Conservation (phyloP, 2,113 vertebrate species). For the Ibidorhyncha struthersii region DNA sequence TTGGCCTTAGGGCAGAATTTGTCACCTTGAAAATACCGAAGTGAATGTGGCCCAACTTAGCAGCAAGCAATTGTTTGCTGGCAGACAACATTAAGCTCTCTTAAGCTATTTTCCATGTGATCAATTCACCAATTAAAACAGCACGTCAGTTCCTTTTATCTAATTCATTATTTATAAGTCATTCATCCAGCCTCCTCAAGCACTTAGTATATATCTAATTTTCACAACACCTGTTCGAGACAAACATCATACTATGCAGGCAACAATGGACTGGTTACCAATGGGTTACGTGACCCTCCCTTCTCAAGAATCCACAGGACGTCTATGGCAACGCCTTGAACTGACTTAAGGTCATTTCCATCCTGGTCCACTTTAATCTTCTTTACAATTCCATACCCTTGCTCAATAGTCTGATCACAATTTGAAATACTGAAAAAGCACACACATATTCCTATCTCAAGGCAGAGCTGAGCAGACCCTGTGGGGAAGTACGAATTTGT, state of each 20-base stretch:
- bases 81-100: background rate
- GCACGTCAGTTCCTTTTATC: background rate
- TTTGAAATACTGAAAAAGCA: background rate
- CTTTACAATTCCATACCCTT: background rate
- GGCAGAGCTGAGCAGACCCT: background rate
- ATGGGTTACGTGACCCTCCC: background rate
- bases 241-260: background rate
- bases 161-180: background rate
- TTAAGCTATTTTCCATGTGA: background rate
- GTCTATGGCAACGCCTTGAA: background rate
- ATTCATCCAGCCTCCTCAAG: background rate
- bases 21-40: background rate
- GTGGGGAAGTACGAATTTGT: background rate
- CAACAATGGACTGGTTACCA: background rate
- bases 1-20: background rate
- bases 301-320: background rate
- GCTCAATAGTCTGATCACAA: background rate
- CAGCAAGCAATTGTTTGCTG: background rate
- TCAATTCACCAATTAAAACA: slow-evolving; percentile 16
- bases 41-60: background rate
- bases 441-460: background rate
- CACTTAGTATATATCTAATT: background rate
- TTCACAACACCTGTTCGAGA: background rate
- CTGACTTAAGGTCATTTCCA: background rate
- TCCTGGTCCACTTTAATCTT: background rate